phyloP scores from a whole-genome alignment of 2,888 invertebrate species.

The Stenichneumon culpator region DNA sequence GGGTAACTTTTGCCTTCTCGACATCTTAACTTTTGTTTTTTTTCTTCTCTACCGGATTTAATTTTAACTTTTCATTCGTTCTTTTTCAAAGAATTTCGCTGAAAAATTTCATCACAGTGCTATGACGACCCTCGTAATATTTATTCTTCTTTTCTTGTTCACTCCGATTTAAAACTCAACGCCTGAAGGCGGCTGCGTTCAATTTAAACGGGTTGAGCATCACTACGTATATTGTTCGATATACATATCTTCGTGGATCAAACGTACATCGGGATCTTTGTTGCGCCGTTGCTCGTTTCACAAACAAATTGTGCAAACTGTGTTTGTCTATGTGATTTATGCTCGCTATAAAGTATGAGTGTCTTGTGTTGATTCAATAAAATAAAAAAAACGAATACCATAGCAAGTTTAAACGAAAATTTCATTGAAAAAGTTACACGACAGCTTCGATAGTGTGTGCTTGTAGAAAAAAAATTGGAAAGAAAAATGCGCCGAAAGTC shows the following conservation, averaged over 20 bases:
- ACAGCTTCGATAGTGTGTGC: constrained; percentile 36
- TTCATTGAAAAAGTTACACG: constrained; percentile 17
- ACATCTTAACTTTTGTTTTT: constrained; percentile 20
- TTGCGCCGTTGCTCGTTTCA: neutral
- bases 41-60: constrained; percentile 5
- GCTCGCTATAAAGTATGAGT: constrained; percentile 21
- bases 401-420: constrained; percentile 45
- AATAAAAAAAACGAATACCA: constrained; percentile 11
- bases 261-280: neutral
- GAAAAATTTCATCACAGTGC: constrained; percentile 20
- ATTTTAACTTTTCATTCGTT: constrained; percentile 33
- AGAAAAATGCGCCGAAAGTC: constrained; percentile 3
- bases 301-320: constrained; percentile 17
- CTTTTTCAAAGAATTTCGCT: constrained; percentile 10
- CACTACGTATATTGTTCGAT: neutral
- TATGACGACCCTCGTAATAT: constrained; percentile 7
- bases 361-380: constrained; percentile 37
- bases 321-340: constrained; percentile 33
- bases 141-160: constrained; percentile 2
- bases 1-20: constrained; percentile 47
- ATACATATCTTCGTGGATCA: neutral
- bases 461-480: constrained; percentile 35
- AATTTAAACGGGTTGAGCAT: neutral
- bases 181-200: neutral
- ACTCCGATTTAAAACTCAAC: neutral